These are phyloP conservation scores for Todiramphus saurophagus DNA, from an alignment of 2,113 vertebrate species.

Conservation along the genomic window DNA sequence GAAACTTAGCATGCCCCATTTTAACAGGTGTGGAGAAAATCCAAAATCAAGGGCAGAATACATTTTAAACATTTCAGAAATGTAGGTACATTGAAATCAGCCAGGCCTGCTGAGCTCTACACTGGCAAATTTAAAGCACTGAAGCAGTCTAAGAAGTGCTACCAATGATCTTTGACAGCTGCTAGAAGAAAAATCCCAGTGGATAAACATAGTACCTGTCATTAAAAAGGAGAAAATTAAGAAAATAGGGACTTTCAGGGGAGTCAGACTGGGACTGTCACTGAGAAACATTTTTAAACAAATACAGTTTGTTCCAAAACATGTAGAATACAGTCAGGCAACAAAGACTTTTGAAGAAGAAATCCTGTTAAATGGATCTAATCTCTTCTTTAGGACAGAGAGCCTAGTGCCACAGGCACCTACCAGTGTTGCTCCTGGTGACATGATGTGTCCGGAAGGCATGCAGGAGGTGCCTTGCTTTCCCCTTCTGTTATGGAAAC, in stretches of 20 bases:
- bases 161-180: constrained; percentile 6
- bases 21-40: not conserved
- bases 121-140: not conserved
- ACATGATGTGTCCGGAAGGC: not conserved
- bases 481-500: not conserved
- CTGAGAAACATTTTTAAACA: constrained; percentile 3
- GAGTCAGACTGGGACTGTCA: not conserved
- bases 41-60: not conserved
- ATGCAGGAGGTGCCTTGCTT: not conserved
- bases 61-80: not conserved
- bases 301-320: not conserved
- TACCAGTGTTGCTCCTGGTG: not conserved
- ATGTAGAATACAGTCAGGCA: not conserved
- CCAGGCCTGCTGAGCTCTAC: not conserved
- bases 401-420: not conserved
- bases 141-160: not conserved
- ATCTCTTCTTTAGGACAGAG: not conserved
- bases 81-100: not conserved
- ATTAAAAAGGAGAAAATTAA: constrained; percentile 14
- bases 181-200: not conserved
- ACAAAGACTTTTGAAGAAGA: not conserved
- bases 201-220: constrained; percentile 13
- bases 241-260: not conserved
- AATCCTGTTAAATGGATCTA: not conserved
- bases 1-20: not conserved